Base-by-base conservation (phyloP, 1,140 invertebrate species). In the Saccostrea cuccullata region DNA sequence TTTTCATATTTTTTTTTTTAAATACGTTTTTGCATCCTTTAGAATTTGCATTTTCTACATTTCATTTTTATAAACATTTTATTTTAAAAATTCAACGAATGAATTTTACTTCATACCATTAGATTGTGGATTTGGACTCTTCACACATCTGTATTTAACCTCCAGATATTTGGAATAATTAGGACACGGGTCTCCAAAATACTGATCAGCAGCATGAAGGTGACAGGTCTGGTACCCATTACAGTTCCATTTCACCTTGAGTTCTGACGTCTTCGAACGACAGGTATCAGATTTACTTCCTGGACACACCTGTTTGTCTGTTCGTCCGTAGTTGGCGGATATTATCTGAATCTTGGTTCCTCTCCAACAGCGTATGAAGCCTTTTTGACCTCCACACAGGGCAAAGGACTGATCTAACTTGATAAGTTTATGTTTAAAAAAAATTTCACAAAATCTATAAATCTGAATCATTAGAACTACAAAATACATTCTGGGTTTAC, bases 141-240 rank as follows among this genome's bases (percentile, higher is more conserved):
- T 73, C 8, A 73, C 26, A 26, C 67, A 30, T 8, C 26, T 26
- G 9, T 73, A 73, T 26, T 73, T 73, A 26, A 73, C 23, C 6
- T 73, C 67, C 67, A 73, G 26, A 73, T 73, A 73, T 30, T 73
- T 73, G 23, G n/a, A 36, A 3, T 26, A 30, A 9, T 26, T 26
- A 73, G 67, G 8, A 30, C 67, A 73, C 12, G 67, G 23, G 23
- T 73, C 26, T 64, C 67, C 67, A 26, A 73, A 73, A 12, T 30
- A 23, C 23, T 73, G 67, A 12, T 73, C 67, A 30, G 67, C 12
- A 12, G 23, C 67, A 20, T 73, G 67, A 73, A 73, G 23, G 23
- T 73, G 67, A 30, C 67, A 73, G 4, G 67, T 73, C 67, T 12
- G 12, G 67, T 73, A 73, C 13, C 67, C 67, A 73, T 73, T 73